Evolutionary conservation across 2,113 vertebrate genomes (phyloP).

Genomic region (Empidonax alnorum): DNA sequence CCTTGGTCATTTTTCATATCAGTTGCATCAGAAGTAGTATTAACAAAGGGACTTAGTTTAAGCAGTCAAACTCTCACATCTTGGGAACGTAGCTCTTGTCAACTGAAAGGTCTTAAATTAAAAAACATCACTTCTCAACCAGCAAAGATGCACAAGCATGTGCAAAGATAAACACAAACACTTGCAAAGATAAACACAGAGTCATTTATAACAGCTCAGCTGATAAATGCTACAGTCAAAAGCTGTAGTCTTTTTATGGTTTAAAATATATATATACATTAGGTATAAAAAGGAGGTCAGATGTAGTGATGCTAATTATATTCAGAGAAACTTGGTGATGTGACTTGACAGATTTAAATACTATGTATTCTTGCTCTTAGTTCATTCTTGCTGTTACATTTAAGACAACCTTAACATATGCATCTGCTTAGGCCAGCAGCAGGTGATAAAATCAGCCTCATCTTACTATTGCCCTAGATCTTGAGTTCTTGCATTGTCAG

Average conservation of each 20-base stretch:
- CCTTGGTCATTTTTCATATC: not conserved
- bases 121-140: not conserved
- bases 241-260: not conserved
- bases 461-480: not conserved
- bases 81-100: not conserved
- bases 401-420: not conserved
- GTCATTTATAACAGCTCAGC: not conserved
- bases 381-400: not conserved
- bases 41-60: not conserved
- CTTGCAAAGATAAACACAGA: not conserved
- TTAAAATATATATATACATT: not conserved
- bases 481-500: not conserved
- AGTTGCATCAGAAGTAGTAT: not conserved
- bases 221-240: not conserved
- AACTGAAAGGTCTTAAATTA: not conserved
- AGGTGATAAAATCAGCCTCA: not conserved
- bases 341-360: not conserved
- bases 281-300: not conserved
- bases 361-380: not conserved
- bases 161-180: not conserved
- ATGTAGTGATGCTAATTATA: not conserved
- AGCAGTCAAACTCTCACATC: not conserved
- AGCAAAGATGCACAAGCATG: not conserved
- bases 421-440: not conserved
- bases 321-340: not conserved